Evolutionary conservation across 2,888 invertebrate genomes (phyloP), one percentile per base, ranked within the genome.

Genomic region (Drosophila acutilabella): DNA sequence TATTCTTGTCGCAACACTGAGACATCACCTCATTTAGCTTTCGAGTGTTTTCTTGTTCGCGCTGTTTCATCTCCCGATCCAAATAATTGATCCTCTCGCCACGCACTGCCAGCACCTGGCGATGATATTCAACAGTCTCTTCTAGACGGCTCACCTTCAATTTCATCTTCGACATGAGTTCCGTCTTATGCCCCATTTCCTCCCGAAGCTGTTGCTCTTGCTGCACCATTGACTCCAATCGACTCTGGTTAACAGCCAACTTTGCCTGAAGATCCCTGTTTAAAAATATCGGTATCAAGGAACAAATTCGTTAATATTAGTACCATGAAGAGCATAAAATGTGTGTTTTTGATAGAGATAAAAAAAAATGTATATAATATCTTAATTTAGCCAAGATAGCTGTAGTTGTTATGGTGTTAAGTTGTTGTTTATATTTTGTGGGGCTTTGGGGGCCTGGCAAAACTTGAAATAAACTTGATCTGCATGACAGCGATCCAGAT

Each of bases 11-110:
- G 11, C 64, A 81, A 13, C 89, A 58, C 64, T 91, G 85, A n/a
- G 78, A 70, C 61, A 89, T 83, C 30, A 90, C 58, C 30, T 91
- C 86, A 5, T 85, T 83, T 3, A 91, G 48, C 7, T 87, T 88
- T 0, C 76, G 60, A 11, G 78, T 83, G 33, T 74, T 78, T 1
- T 81, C 81, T 44, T 67, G 70, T 42, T 92, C 92, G 18, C 82
- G 89, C 30, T 85, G 60, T 53, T 92, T 91, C 23, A 91, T 54
- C 3, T 90, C 88, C 11, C 16, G 23, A 8, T 78, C 74, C 14
- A 78, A 50, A 4, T 7, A 23, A 13, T 81, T 81, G 8, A 92
- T 91, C 10, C 90, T 52, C 2, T 88, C 87, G 36, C 81, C 68
- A 6, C 91, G 91, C 10, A 89, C 75, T 10, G 79, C 66, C 2